Evolutionary conservation across 2,797 vertebrate species (phyloP).

Genomic region (Sardinella longiceps): DNA sequence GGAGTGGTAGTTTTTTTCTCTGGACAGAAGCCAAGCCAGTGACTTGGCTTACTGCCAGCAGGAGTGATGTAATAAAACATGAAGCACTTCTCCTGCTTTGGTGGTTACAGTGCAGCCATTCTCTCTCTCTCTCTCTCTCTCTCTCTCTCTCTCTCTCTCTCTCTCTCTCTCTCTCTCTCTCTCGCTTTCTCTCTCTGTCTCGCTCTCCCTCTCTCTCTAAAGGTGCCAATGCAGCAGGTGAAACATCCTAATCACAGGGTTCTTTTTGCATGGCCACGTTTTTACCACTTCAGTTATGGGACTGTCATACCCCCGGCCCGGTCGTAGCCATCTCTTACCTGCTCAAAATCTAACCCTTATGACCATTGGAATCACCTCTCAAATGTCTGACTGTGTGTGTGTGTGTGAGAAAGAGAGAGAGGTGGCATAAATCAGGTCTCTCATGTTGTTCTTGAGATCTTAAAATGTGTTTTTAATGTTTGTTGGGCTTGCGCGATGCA

Average conservation of each 20-base stretch:
- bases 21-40: conserved; percentile 60
- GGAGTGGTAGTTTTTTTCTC: conserved; percentile 18
- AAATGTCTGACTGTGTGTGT: too few relatives aligned
- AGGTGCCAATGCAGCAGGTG: conserved; percentile 66
- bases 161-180: not conserved
- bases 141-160: conserved; percentile 12
- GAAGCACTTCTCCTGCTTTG: conserved; percentile 69
- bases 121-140: conserved; percentile 9
- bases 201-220: conserved; percentile 46
- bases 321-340: not conserved
- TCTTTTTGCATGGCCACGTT: conserved; percentile 52
- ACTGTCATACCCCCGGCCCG: not conserved
- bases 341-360: not conserved
- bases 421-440: too few relatives aligned
- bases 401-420: too few relatives aligned
- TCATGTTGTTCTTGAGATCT: too few relatives aligned
- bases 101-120: conserved; percentile 53
- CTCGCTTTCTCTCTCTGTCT: not conserved
- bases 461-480: too few relatives aligned
- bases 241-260: conserved; percentile 68
- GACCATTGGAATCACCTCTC: conserved; percentile 23
- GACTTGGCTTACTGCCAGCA: conserved; percentile 64
- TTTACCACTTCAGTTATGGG: not conserved
- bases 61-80: conserved; percentile 72
- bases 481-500: too few relatives aligned